Evolutionary conservation across 2,888 invertebrate species (phyloP).

Genomic region (Anodontia alba): DNA sequence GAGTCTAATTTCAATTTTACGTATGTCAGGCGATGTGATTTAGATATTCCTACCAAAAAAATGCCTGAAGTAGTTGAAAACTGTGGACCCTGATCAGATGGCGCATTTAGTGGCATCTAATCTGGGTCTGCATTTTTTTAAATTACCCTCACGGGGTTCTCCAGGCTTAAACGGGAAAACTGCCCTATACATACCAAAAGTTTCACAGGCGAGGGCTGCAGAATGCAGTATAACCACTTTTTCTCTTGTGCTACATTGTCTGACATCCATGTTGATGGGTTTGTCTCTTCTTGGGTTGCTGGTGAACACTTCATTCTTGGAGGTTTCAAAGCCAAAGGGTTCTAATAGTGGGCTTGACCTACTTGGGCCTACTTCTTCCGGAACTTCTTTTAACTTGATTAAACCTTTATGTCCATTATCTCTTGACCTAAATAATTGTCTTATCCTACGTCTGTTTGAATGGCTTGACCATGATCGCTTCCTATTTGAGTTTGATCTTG

Average conservation of each 20-base stretch:
- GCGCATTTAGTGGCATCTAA: too few relatives aligned
- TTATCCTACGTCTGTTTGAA: not conserved
- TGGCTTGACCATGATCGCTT: not conserved
- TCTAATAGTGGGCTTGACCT: too few relatives aligned
- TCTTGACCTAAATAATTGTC: not conserved
- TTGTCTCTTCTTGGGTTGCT: not conserved
- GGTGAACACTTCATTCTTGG: not conserved
- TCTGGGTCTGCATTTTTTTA: too few relatives aligned
- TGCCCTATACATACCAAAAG: not conserved
- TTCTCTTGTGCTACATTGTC: not conserved
- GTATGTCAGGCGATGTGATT: too few relatives aligned
- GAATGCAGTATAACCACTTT: not conserved
- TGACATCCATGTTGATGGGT: not conserved
- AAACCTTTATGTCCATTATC: not conserved
- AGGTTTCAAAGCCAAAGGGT: not conserved
- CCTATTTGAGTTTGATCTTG: not conserved
- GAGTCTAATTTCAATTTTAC: too few relatives aligned
- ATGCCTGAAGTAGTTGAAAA: too few relatives aligned
- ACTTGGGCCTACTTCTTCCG: too few relatives aligned
- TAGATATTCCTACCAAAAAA: too few relatives aligned
- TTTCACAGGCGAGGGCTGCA: not conserved
- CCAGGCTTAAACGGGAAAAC: too few relatives aligned
- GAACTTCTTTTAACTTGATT: too few relatives aligned
- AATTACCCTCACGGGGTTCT: too few relatives aligned
- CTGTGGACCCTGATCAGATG: too few relatives aligned